Conservation (phyloP, 2,113 vertebrate genomes). For the Nannospalax galili region DNA sequence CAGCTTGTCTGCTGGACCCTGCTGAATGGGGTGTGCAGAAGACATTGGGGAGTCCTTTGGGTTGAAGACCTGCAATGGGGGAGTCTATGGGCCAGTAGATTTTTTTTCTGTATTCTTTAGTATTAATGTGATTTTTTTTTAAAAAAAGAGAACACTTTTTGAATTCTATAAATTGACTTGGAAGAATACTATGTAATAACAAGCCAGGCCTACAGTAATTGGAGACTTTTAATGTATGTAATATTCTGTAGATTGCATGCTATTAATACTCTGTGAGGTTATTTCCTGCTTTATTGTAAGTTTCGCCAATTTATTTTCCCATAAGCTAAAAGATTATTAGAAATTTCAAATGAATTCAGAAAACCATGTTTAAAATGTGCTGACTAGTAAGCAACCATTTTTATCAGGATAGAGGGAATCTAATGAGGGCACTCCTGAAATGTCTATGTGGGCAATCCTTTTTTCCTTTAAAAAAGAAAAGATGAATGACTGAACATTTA, state of each 20-base stretch:
- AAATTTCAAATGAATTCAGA: conserved; percentile 42
- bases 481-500: neutral
- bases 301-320: conserved; percentile 66
- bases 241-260: conserved; percentile 87
- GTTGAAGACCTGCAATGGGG: conserved; percentile 61
- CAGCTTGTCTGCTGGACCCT: neutral
- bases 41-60: conserved; percentile 29
- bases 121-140: conserved; percentile 65
- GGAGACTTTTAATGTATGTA: conserved; percentile 84
- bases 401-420: neutral
- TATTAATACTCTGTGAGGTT: conserved; percentile 83
- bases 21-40: neutral
- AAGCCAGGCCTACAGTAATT: conserved; percentile 81
- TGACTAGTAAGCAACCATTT: conserved; percentile 34
- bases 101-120: conserved; percentile 78
- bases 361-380: conserved; percentile 58
- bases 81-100: conserved; percentile 62
- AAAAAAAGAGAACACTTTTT: conserved; percentile 40
- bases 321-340: conserved; percentile 51
- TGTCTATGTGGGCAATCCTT: neutral
- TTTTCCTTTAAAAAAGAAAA: neutral
- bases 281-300: conserved; percentile 80
- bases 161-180: conserved; percentile 80
- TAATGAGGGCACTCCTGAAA: neutral
- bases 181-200: conserved; percentile 80